Base-by-base conservation (phyloP, 2,797 vertebrate genomes). In the Furcifer pardalis region DNA sequence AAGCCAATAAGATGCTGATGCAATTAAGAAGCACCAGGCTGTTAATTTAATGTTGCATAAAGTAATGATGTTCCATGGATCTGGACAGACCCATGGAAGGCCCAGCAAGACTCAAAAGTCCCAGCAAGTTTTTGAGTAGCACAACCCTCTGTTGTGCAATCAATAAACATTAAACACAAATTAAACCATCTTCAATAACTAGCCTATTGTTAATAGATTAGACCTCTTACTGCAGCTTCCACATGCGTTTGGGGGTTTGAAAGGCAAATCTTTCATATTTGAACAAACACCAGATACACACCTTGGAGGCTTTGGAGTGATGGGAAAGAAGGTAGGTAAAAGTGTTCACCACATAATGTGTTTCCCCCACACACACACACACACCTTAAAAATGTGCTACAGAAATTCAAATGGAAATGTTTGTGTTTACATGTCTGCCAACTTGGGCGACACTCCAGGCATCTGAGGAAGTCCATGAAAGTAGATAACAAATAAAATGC, bases 1-100 rank as follows among this genome's bases (percentile, higher is more conserved):
- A 66, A 56, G 46, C 73, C 82, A 83, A 77, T 52, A 32, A 56
- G 35, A 56, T 59, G 49, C 82, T 68, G 74, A 77, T 83, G 82
- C 82, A 77, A 77, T 77, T 83, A 69, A 83, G 63, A 49, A 83
- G 37, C 27, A 52, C 74, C 46, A 66, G 63, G 73, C 63, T 77
- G 63, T 83, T 83, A 77, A 68, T 68, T 83, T 77, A 83, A 82
- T 73, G 80, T 74, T 74, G 81, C 81, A 82, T 74, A 49, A 84
- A 69, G 37, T 40, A 60, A 69, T 30, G 75, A 77, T 84, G 60
- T 68, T 69, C 49, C 75, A 46, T 27, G 75, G 52, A 21, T 77
- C 74, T 77, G 63, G 60, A 60, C 74, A 71, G 65, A 59, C 71
- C 27, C 49, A n/a, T n/a, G n/a, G n/a, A n/a, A n/a, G n/a, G n/a